Conservation (phyloP, 92 coral and sea anemone genomes). For the Epizoanthus ramosus region DNA sequence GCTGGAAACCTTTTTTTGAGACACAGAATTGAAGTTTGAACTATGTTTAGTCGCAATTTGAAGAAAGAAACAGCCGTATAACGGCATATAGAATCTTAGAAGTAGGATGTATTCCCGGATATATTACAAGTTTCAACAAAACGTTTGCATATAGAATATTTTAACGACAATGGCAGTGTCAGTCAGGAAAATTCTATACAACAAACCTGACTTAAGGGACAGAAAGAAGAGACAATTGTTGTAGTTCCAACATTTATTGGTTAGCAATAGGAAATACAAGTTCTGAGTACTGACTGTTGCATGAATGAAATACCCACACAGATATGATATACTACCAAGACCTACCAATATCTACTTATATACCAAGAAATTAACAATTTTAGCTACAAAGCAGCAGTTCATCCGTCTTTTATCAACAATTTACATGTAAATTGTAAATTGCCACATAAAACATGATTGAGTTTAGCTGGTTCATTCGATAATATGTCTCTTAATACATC, state of each 20-base stretch:
- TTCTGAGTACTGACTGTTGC: background rate
- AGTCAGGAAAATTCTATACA: background rate
- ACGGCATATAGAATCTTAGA: background rate
- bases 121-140: constrained; percentile 19
- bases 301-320: background rate
- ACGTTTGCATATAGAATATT: constrained; percentile 23
- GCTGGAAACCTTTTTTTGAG: background rate
- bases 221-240: too few relatives aligned
- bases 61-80: background rate
- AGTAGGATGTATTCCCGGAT: constrained; percentile 14
- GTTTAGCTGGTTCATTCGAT: background rate
- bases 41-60: background rate
- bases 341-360: background rate
- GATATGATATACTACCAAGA: background rate
- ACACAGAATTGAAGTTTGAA: background rate
- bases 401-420: constrained; percentile 7
- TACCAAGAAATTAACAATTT: constrained; percentile 1
- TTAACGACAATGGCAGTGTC: constrained; percentile 7
- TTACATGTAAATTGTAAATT: background rate
- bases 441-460: background rate
- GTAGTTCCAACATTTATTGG: background rate
- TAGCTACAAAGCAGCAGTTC: constrained; percentile 2
- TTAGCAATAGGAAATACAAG: background rate
- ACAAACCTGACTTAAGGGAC: too few relatives aligned
- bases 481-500: constrained; percentile 1